Conservation (phyloP, 2,888 invertebrate species). For the Pollenia angustigena region DNA sequence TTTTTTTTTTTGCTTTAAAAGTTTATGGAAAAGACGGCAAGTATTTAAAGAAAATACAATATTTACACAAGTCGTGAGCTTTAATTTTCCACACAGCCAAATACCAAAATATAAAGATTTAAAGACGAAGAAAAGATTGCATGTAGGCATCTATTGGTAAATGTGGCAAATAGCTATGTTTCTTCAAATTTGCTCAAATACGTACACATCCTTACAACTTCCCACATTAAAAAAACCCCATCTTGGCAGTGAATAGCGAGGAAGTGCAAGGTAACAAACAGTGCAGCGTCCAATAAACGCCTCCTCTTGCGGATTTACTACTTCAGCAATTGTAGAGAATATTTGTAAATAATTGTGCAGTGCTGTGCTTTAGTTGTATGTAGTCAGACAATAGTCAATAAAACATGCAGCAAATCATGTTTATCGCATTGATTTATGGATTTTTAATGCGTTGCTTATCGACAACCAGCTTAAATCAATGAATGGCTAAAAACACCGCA, state of each 20-base stretch:
- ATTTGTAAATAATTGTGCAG: slow-evolving; percentile 29
- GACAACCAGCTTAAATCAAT: slow-evolving; percentile 81
- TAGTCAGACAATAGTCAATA: slow-evolving; percentile 83
- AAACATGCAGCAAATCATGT: slow-evolving; percentile 84
- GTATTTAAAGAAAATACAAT: slow-evolving; percentile 45
- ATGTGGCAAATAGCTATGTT: slow-evolving; percentile 24
- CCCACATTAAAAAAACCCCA: background rate
- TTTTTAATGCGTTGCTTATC: slow-evolving; percentile 85
- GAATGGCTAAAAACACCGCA: slow-evolving; percentile 73
- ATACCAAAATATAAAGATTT: slow-evolving; percentile 30
- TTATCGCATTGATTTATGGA: slow-evolving; percentile 85
- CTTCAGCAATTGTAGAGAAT: slow-evolving; percentile 40
- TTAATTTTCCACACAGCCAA: slow-evolving; percentile 54
- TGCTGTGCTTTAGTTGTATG: slow-evolving; percentile 29
- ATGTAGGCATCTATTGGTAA: slow-evolving; percentile 39
- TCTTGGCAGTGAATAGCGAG: background rate
- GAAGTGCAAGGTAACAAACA: slow-evolving; percentile 45
- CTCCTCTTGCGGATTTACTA: slow-evolving; percentile 57
- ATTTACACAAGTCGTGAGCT: slow-evolving; percentile 66
- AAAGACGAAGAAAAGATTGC: slow-evolving; percentile 25
- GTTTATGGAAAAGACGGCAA: background rate
- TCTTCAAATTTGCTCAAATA: background rate
- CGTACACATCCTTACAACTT: slow-evolving; percentile 8
- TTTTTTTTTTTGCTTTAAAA: background rate
- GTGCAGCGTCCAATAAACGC: slow-evolving; percentile 59